phyloP scores from a whole-genome alignment of 2,797 vertebrate genomes.

The Brotogeris chrysoptera region DNA sequence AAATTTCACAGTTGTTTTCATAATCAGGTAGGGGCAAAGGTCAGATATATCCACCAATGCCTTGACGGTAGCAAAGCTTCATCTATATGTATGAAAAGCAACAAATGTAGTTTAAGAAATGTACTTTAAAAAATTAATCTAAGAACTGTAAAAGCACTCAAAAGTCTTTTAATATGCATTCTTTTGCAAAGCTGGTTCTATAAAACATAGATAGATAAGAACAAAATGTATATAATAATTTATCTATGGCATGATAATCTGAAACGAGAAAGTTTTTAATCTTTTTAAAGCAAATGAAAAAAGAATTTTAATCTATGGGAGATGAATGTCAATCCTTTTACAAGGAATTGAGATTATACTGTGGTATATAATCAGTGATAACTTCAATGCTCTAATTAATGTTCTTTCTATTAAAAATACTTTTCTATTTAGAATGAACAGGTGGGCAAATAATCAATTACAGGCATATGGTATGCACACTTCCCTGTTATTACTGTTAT shows the following conservation, averaged over 20 bases:
- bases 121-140: conserved; percentile 20
- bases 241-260: neutral
- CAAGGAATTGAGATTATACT: neutral
- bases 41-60: neutral
- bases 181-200: neutral
- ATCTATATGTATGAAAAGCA: conserved; percentile 6
- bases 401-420: neutral
- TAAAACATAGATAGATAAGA: neutral
- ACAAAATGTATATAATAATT: neutral
- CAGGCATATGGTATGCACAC: neutral
- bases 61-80: neutral
- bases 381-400: neutral
- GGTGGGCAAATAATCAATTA: neutral
- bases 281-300: neutral
- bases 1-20: conserved; percentile 27
- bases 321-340: neutral
- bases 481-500: neutral
- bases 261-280: neutral
- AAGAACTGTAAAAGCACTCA: neutral
- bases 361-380: neutral
- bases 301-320: neutral
- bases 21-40: neutral
- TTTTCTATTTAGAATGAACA: neutral
- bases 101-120: conserved; percentile 15
- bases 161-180: neutral